Evolutionary conservation across 2,888 invertebrate species (phyloP).

Genomic region (Phaedon cochleariae): DNA sequence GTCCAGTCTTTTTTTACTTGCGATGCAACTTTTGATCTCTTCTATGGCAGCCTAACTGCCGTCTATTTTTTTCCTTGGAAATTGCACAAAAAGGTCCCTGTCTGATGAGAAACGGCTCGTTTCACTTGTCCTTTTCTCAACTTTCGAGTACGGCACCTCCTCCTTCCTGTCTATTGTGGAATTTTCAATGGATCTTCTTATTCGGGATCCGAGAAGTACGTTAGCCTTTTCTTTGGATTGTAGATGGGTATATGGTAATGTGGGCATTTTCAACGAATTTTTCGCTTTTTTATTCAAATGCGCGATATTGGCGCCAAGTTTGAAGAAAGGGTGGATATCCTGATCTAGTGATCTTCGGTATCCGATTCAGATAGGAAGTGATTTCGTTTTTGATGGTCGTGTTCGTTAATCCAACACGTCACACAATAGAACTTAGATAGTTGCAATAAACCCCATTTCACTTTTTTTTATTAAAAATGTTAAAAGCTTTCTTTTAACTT

Average conservation of each 20-base stretch:
- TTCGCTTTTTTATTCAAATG: conserved; percentile 41
- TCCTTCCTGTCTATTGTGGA: conserved; percentile 56
- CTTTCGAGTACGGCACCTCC: conserved; percentile 53
- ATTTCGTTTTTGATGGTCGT: neutral
- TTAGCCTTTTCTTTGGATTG: conserved; percentile 50
- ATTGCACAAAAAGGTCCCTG: conserved; percentile 8
- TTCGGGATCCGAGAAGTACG: conserved; percentile 47
- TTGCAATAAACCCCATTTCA: no score
- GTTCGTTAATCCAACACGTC: neutral
- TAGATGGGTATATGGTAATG: conserved; percentile 50
- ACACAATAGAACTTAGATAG: neutral
- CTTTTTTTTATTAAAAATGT: no score
- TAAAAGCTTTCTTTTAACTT: no score
- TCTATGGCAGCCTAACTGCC: conserved; percentile 11
- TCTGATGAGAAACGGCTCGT: conserved; percentile 36
- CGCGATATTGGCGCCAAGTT: conserved; percentile 20
- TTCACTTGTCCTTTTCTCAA: conserved; percentile 56
- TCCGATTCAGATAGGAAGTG: neutral
- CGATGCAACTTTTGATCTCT: conserved; percentile 12
- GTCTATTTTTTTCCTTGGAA: conserved; percentile 13
- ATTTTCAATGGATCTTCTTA: conserved; percentile 17
- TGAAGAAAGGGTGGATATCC: neutral
- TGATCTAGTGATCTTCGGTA: neutral
- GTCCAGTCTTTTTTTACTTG: conserved; percentile 3
- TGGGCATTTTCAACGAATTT: conserved; percentile 50